Evolutionary conservation across 2,888 invertebrate species (phyloP), one percentile per base, ranked within the genome.

Genomic region (Epirrhoe tristata): DNA sequence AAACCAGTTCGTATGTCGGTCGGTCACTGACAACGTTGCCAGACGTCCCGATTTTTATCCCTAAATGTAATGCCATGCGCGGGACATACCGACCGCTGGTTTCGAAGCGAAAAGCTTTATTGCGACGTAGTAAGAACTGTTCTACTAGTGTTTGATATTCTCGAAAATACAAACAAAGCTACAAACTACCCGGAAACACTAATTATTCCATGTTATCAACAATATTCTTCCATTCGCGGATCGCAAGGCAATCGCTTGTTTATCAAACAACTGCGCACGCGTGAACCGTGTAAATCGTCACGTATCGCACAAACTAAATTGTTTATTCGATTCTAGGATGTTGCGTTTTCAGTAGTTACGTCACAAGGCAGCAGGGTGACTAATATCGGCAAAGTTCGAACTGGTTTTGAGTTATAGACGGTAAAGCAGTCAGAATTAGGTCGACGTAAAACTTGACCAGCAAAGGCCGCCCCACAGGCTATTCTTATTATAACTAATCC

Each of bases 361-460:
- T 68, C 54, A 60, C 56, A 24, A 24, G 24, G 24, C 24, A 24
- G 14, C 39, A 36, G 54, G 54, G 58, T 65, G 68, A 68, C 64
- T 68, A 58, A 68, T 58, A 54, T 51, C 31, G 16, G 34, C 6
- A 2, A 2, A 34, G 43, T 46, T 53, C 24, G 6, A 61, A 68
- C 64, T 64, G 64, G 68, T 68, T 65, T 50, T 10, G 16, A 36
- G 36, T 56, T 36, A 61, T 54, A 60, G 63, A 63, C 67, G 32
- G 67, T 58, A 60, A 61, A 24, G 24, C 59, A 54, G 39, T 31
- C 64, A 54, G 61, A 68, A 64, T 64, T 65, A 68, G 68, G 67
- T 16, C 51, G 58, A 43, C 10, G 36, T 39, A 12, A 10, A 43
- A 43, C 39, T 43, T 43, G 39, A 12, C 12, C 39, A 3, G 12